A percentile compares a stretch with the other conserved stretches of the same genome.
Evolutionary conservation across 2,888 invertebrate genomes (phyloP).

Genomic region (Hemithea aestivaria): DNA sequence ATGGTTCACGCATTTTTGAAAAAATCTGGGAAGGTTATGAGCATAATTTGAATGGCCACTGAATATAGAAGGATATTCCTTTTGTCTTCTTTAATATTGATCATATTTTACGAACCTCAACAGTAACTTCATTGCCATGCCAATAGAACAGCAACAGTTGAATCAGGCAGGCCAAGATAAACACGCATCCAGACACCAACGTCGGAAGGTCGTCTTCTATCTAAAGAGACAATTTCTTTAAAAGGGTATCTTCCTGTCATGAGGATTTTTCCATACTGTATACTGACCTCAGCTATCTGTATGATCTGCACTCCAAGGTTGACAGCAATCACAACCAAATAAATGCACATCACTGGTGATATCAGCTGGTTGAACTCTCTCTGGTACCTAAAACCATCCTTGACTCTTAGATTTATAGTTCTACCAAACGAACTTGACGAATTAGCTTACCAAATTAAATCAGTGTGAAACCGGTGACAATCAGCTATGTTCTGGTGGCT

Average conservation of each 20-base stretch:
- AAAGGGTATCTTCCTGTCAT: too few species aligned
- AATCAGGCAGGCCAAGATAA: constrained; percentile 43
- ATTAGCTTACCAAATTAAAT: constrained; percentile 37
- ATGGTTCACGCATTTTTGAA: too few species aligned
- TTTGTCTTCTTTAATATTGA: too few species aligned
- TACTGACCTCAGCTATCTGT: constrained; percentile 47
- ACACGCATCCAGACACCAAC: constrained; percentile 41
- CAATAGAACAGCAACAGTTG: constrained; percentile 58
- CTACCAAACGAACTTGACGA: too few species aligned
- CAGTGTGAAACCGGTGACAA: constrained; percentile 46
- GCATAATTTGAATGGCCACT: too few species aligned
- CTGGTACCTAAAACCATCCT: constrained; percentile 41
- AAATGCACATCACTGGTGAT: constrained; percentile 56
- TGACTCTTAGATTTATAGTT: too few species aligned
- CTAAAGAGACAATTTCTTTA: constrained; percentile 34
- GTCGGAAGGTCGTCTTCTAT: constrained; percentile 41
- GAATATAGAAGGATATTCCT: too few species aligned
- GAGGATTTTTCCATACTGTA: too few species aligned
- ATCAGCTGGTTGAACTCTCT: constrained; percentile 45
- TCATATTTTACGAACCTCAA: constrained; percentile 42
- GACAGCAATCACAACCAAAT: constrained; percentile 48
- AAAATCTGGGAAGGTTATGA: too few species aligned
- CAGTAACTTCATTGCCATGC: constrained; percentile 55
- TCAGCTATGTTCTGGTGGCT: constrained; percentile 43
- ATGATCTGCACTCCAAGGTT: constrained; percentile 57